Evolutionary conservation across 2,113 vertebrate species (phyloP), one percentile per base, ranked within the genome.

Genomic region (Indicator indicator): DNA sequence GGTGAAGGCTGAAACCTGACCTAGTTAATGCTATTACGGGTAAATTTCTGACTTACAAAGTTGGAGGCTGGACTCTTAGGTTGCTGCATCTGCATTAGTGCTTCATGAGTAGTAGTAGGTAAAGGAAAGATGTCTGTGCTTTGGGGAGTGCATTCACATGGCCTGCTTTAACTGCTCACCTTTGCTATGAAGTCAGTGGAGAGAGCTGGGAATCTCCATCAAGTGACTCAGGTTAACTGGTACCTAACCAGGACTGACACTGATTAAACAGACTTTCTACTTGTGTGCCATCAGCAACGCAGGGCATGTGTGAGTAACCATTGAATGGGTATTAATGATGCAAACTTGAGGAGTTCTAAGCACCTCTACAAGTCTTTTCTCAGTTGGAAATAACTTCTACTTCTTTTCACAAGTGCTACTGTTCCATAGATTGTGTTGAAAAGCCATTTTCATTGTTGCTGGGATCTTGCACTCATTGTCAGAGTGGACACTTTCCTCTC

Each of bases 271-370:
- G 26, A 14, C 14, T 48, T 70, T 18, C 36, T 9, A 11, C 55
- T 27, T 28, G 55, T 40, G 17, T 44, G 11, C 20, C 33, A 44
- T 59, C 52, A 83, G 86, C 55, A 48, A 5, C n/a, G 33, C 1
- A 7, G n/a, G 27, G 8, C 36, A 8, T 0, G 2, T 33, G 33
- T 0, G 1, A 38, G 16, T 42, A 58, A 54, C 30, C 36, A 4
- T 28, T 33, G 68, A 4, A 15, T 46, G 59, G n/a, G 33, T 26
- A 52, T 16, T 72, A 28, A 7, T 28, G 62, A 36, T 44, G 64
- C 60, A 44, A 2, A 75, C 70, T 5, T 2, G 5, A 12, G 32
- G 28, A 58, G 27, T 46, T 82, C 36, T 2, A 10, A 59, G 60
- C 4, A 27, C 5, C 15, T 46, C 33, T 36, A 5, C 26, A 23